Evolutionary conservation across 1,140 invertebrate species (phyloP).

Genomic region (Varroa destructor): DNA sequence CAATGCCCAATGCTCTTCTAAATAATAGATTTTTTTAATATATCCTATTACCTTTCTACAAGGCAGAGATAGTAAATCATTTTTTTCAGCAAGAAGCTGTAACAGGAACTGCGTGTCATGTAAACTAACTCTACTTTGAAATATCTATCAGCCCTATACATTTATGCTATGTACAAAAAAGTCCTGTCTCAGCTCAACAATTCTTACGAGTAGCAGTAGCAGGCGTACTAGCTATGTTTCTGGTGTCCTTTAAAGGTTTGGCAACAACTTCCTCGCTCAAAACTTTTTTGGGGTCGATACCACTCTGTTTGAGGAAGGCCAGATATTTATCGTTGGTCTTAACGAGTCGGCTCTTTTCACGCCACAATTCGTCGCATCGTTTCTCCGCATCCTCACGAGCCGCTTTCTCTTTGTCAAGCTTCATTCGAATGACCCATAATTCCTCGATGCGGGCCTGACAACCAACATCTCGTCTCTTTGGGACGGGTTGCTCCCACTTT

Average conservation of each 20-base stretch:
- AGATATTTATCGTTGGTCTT: conserved; percentile 26
- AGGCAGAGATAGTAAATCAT: too few relatives aligned
- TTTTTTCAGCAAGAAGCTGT: too few relatives aligned
- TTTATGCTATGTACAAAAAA: too few relatives aligned
- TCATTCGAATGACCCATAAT: conserved; percentile 11
- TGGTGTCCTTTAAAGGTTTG: neutral
- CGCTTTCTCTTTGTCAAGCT: conserved; percentile 7
- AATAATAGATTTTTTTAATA: too few relatives aligned
- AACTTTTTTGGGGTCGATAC: neutral
- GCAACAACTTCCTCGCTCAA: neutral
- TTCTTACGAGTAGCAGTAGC: neutral
- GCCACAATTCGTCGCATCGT: conserved; percentile 8
- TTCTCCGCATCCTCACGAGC: conserved; percentile 10
- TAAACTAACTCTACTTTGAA: neutral
- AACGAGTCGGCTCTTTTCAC: neutral
- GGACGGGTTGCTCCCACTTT: neutral
- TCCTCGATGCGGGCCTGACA: neutral
- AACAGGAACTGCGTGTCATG: neutral
- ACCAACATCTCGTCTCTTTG: neutral
- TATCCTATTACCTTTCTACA: too few relatives aligned
- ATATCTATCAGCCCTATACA: too few relatives aligned
- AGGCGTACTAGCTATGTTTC: neutral
- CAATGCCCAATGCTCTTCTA: neutral
- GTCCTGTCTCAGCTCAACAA: too few relatives aligned
- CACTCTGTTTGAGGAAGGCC: neutral